A percentile compares a stretch with the other conserved stretches of the same genome.
These are phyloP conservation scores for Rhyacichthys aspro DNA, from an alignment of 2,797 vertebrate species.

Conservation along the genomic window DNA sequence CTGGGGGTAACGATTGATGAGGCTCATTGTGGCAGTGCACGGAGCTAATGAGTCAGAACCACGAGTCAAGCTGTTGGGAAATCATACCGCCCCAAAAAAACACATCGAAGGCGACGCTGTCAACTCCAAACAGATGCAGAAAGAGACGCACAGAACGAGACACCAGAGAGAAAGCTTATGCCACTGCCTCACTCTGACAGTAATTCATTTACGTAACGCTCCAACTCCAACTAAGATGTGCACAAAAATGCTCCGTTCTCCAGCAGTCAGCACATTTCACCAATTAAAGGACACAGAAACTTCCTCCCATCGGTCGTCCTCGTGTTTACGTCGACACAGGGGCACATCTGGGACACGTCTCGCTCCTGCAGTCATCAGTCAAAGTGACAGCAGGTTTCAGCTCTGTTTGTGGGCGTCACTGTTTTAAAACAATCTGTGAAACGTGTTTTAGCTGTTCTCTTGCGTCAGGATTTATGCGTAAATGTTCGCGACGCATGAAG, in stretches of 20 bases:
- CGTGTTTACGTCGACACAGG: not conserved
- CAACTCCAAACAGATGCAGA: slow-evolving; percentile 54
- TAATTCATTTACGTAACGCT: slow-evolving; percentile 25
- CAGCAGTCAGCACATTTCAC: slow-evolving; percentile 1
- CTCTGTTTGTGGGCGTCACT: no score
- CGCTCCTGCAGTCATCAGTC: no score
- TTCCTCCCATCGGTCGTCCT: not conserved
- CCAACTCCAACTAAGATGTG: not conserved
- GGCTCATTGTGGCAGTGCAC: slow-evolving; percentile 72
- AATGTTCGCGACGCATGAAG: no score
- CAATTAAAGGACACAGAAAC: slow-evolving; percentile 1
- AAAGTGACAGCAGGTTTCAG: no score
- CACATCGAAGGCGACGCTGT: slow-evolving; percentile 38
- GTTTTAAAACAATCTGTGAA: no score
- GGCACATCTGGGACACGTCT: not conserved
- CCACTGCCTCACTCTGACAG: slow-evolving; percentile 18
- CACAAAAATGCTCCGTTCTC: slow-evolving; percentile 8
- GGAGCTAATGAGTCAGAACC: slow-evolving; percentile 83
- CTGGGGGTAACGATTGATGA: slow-evolving; percentile 67
- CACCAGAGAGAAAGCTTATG: slow-evolving; percentile 36
- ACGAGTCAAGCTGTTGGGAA: slow-evolving; percentile 80
- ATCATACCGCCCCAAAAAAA: slow-evolving; percentile 50
- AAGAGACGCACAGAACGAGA: slow-evolving; percentile 40
- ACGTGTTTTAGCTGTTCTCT: no score
- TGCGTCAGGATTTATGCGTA: no score